Percentiles rank a stretch among this genome's conserved stretches.
Conservation (phyloP, 2,797 vertebrate species). For the Lateolabrax maculatus region DNA sequence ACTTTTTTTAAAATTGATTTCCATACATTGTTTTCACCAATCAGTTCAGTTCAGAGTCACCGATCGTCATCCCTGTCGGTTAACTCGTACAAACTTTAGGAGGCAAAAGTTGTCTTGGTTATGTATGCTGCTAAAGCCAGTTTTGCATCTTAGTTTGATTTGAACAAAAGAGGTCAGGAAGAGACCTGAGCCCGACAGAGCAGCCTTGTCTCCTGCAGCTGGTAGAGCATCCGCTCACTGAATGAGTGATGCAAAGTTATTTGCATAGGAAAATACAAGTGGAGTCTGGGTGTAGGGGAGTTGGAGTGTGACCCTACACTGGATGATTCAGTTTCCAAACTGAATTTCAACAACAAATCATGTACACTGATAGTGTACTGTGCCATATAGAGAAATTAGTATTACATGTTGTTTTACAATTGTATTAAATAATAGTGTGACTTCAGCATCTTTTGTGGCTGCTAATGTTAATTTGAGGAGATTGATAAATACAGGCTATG, state of each 20-base stretch:
- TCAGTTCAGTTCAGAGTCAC: neutral
- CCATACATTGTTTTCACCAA: neutral
- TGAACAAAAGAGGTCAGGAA: conserved; percentile 67
- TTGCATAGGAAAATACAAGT: conserved; percentile 85
- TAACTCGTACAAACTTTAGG: neutral
- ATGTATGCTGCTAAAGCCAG: conserved; percentile 16
- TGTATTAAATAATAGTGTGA: neutral
- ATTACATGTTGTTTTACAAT: neutral
- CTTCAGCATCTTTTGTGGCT: neutral
- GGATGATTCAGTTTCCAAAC: conserved; percentile 8
- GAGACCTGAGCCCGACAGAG: conserved; percentile 57
- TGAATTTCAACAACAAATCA: neutral
- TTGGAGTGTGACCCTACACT: neutral
- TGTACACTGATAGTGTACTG: neutral
- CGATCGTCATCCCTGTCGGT: neutral
- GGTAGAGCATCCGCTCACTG: conserved; percentile 42
- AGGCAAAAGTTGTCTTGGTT: conserved; percentile 26
- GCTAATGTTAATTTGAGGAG: neutral
- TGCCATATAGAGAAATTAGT: neutral
- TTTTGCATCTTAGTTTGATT: conserved; percentile 82
- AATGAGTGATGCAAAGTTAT: conserved; percentile 88
- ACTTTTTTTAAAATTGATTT: neutral
- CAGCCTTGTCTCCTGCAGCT: conserved; percentile 64
- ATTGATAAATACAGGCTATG: neutral
- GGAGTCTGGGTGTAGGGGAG: conserved; percentile 39